Evolutionary conservation across 2,113 vertebrate species (phyloP), one percentile per base, ranked within the genome.

Genomic region (Motacilla tschutschensis): DNA sequence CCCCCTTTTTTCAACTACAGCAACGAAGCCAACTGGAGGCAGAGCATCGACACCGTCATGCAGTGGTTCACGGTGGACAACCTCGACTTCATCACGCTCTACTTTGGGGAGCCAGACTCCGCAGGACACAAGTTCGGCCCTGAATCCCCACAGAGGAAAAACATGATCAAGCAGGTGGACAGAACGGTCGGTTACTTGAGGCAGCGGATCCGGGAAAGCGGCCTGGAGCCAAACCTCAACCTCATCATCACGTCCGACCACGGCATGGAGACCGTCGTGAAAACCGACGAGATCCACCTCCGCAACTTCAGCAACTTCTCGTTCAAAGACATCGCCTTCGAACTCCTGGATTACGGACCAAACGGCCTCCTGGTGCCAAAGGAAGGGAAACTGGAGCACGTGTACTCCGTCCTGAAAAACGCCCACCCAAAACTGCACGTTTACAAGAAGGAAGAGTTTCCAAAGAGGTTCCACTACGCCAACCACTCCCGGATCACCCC

Each of bases 231-330:
- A 33, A 79, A 29, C 5, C 97, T 99, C 69, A 97, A 98, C 91
- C 91, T 99, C 31, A 98, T 99, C 89, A 78, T 98, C 92, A 98
- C 98, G 0, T 96, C 98, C 0, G 98, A 99, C 95, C 99, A 99
- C 0, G 98, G 98, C 92, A 99, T 99, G 98, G 89, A 88, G 43
- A 96, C 94, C 0, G 95, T 99, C 16, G 19, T 94, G 8, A 96
- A 93, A 76, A 69, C 78, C 2, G 5, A 98, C 0, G 94, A 98
- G 85, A 98, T 98, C 20, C 69, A 95, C 58, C 58, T 99, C 19
- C 36, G 29, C 5, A 43, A 28, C 2, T 50, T 98, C 22, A 25
- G 74, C 33, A 96, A 96, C 73, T 99, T 99, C 94, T 95, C 94
- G 3, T 98, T 98, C 93, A 15, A 5, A 9, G 98, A 99, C 89